These are phyloP conservation scores for Cylloceria caligata DNA, from an alignment of 2,888 invertebrate species.

Conservation along the genomic window DNA sequence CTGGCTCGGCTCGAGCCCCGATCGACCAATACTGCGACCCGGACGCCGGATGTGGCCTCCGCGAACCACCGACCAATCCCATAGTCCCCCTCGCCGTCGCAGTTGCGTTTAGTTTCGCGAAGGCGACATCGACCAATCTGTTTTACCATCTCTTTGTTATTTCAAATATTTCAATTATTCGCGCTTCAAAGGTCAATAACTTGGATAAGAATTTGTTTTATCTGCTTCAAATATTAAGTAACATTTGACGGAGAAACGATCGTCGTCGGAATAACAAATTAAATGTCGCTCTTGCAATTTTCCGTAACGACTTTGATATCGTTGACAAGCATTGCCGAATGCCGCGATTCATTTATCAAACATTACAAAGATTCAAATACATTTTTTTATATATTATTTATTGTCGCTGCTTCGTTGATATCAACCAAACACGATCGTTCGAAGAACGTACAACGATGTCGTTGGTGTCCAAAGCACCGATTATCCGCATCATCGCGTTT, in stretches of 20 bases:
- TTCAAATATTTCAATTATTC: not conserved
- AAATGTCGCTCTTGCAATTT: no score
- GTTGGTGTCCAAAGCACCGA: constrained; percentile 35
- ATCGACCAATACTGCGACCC: constrained; percentile 79
- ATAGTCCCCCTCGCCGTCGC: constrained; percentile 54
- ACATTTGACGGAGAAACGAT: no score
- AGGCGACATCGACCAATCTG: not conserved
- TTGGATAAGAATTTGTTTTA: no score
- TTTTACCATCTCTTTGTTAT: not conserved
- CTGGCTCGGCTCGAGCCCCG: constrained; percentile 12
- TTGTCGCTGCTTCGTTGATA: constrained; percentile 12
- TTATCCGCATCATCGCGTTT: constrained; percentile 34
- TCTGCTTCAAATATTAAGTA: no score
- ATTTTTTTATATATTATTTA: not conserved
- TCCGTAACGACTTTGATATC: no score
- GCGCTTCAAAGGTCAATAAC: no score
- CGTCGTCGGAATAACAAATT: no score
- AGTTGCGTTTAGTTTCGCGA: constrained; percentile 5
- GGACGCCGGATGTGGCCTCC: constrained; percentile 80
- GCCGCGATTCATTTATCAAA: no score
- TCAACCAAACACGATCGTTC: not conserved
- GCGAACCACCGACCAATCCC: constrained; percentile 73
- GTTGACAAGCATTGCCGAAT: no score
- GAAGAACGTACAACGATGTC: constrained; percentile 18
- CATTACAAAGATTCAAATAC: not conserved